These are phyloP conservation scores for Callyntrura guangdongensis DNA, from an alignment of 2,888 invertebrate genomes.

Conservation along the genomic window DNA sequence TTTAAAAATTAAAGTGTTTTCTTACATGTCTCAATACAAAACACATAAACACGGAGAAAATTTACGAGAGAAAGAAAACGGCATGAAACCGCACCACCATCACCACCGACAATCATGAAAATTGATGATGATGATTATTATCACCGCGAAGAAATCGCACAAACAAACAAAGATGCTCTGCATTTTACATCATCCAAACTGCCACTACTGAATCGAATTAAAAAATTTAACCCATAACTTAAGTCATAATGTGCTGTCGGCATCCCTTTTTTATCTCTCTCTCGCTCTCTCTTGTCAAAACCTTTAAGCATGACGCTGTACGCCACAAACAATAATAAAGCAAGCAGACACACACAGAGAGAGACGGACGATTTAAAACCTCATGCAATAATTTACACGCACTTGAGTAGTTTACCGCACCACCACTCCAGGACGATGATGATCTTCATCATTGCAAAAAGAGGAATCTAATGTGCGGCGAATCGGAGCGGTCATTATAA, in stretches of 20 bases:
- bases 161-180: constrained; percentile 24
- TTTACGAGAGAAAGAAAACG: constrained; percentile 38
- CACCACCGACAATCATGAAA: constrained; percentile 37
- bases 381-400: neutral
- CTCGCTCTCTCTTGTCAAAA: neutral
- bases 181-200: neutral
- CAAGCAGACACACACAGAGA: constrained; percentile 3
- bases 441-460: neutral
- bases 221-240: constrained; percentile 34
- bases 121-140: neutral
- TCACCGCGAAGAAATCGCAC: constrained; percentile 20
- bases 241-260: constrained; percentile 47
- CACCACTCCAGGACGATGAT: constrained; percentile 5
- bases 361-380: neutral
- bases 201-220: constrained; percentile 17
- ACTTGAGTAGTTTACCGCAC: neutral
- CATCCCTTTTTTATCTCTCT: constrained; percentile 20
- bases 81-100: too few relatives aligned
- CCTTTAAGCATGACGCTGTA: too few relatives aligned
- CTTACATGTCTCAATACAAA: constrained; percentile 41
- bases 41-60: constrained; percentile 14
- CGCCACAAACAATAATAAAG: neutral
- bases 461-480: neutral
- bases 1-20: neutral
- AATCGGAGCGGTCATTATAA: constrained; percentile 6